Evolutionary conservation across 2,797 vertebrate species (phyloP), one percentile per base, ranked within the genome.

Genomic region (Cossypha polioptera): DNA sequence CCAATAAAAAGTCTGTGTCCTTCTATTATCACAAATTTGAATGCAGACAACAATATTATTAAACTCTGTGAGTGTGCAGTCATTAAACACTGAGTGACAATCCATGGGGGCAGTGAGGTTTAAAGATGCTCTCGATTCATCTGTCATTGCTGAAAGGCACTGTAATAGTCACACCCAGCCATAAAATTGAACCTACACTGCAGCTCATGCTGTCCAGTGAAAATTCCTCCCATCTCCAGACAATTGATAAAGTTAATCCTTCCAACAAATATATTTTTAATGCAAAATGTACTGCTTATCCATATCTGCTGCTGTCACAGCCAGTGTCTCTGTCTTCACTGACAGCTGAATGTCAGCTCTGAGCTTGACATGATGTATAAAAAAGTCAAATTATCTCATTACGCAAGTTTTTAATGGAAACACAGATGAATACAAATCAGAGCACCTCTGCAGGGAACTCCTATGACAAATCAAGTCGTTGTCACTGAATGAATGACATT

Each of bases 301-400:
- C 0, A 12, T 21, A 74, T 6, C 69, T 0, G 0, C 36, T 51
- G 3, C 74, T 76, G 67, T 77, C 86, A 77, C 51, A 96, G 59
- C 1, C 11, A 95, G 71, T 0, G 1, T 33, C 59, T 82, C 83
- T 58, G 24, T 33, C 86, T 73, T 31, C 2, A 6, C 88, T 88
- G 86, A 86, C 79, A 88, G 69, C 3, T 77, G 54, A 88, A 81
- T 18, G 53, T 66, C 79, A 93, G 77, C 79, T 86, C 83, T 11
- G 53, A 95, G 91, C 62, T 66, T 86, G 88, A 86, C 69, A 25
- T 9, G 77, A 85, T 77, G 45, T 57, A 84, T 78, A 65, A 88
- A 67, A 67, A 92, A 42, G 67, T 69, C 88, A 94, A 93, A 95
- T 94, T 90, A 88, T 67, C 86, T 84, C 80, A 94, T 91, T 84